Evolutionary conservation across 1,140 invertebrate species (phyloP).

Genomic region (Plectrocnemia conspersa): DNA sequence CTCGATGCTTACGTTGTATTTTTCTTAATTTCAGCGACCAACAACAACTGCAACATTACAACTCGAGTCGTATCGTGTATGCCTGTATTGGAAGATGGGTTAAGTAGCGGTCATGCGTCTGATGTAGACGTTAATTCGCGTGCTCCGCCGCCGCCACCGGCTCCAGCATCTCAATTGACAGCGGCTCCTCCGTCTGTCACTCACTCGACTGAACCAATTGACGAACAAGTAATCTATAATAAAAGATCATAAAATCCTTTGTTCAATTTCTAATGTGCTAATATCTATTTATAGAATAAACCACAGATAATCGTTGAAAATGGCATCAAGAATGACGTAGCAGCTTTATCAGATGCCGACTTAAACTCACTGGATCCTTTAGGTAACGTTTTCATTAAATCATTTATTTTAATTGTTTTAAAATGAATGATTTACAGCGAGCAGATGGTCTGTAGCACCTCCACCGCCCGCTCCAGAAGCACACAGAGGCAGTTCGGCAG

Average conservation of each 20-base stretch:
- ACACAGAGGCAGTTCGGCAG: conserved; percentile 50
- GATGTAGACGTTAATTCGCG: conserved; percentile 86
- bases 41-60: conserved; percentile 20
- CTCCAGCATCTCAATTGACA: conserved; percentile 2
- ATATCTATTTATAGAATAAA: conserved; percentile 19
- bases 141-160: conserved; percentile 16
- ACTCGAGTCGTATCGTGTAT: conserved; percentile 54
- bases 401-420: background rate
- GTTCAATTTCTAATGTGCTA: background rate
- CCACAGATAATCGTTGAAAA: conserved; percentile 47
- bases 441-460: conserved; percentile 49
- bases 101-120: conserved; percentile 86
- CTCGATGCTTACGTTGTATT: no score
- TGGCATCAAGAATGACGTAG: conserved; percentile 44
- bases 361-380: conserved; percentile 62
- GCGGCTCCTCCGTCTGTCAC: conserved; percentile 13
- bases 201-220: conserved; percentile 12
- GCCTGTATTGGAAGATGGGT: conserved; percentile 92
- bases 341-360: conserved; percentile 48
- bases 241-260: background rate
- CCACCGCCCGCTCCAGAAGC: conserved; percentile 65
- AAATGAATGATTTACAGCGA: conserved; percentile 9
- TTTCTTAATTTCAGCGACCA: conserved; percentile 6
- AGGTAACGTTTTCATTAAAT: conserved; percentile 38
- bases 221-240: conserved; percentile 38